Conservation (phyloP, 2,113 vertebrate species). For the Cyphomyrus discorhynchus region DNA sequence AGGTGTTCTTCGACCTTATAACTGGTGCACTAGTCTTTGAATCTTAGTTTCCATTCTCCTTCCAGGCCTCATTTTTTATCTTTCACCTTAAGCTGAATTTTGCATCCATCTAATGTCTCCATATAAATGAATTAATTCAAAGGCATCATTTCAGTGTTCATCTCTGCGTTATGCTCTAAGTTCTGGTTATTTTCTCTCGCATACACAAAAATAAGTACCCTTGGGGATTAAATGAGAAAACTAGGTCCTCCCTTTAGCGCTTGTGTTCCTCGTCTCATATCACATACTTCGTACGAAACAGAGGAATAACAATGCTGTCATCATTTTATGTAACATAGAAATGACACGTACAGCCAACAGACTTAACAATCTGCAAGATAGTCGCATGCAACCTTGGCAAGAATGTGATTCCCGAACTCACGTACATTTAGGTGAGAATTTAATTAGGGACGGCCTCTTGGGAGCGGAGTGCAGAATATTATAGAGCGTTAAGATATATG, state of each 20-base stretch:
- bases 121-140: not conserved
- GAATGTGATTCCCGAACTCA: not conserved
- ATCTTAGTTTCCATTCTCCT: not conserved
- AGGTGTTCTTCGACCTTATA: not conserved
- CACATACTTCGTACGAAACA: not conserved
- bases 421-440: not conserved
- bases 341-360: not conserved
- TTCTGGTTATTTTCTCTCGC: not conserved
- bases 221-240: not conserved
- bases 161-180: not conserved
- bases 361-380: not conserved
- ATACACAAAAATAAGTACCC: not conserved
- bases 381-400: not conserved
- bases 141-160: not conserved
- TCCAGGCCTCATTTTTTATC: not conserved
- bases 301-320: not conserved
- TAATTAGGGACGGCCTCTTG: not conserved
- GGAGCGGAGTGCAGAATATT: not conserved
- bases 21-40: not conserved
- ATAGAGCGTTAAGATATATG: not conserved
- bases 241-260: not conserved
- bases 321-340: not conserved
- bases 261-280: not conserved
- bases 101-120: not conserved
- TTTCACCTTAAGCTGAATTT: not conserved